Base-by-base conservation (phyloP, 2,888 invertebrate genomes). In the Chrysolina oricalcia region DNA sequence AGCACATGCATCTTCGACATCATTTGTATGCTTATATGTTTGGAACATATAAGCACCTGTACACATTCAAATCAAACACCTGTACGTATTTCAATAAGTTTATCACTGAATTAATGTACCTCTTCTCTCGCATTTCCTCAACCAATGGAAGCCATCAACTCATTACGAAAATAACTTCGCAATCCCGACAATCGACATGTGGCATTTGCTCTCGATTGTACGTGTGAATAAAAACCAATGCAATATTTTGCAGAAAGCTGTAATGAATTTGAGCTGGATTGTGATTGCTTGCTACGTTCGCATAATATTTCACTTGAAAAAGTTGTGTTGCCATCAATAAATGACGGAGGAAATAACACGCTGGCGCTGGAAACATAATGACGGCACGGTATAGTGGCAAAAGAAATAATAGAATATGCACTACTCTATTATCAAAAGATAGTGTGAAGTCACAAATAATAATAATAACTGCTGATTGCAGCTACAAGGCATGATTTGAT, bases 171-270 rank as follows among this genome's bases (percentile, higher is more conserved):
- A 53, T 21, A 53, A 53, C 11, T 19, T 19, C 13, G 11, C 23
- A 53, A 53, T 53, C 19, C 53, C 19, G 19, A 21, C 15, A 19
- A 53, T 53, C 21, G 53, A 53, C 53, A 53, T 53, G 21, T 53
- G 53, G 53, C 53, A 53, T 53, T 53, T 53, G 53, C 19, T 53
- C 21, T 53, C 53, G 21, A 53, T 53, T 21, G 53, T 19, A 53
- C 19, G 3, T 15, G 43, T 21, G 53, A 53, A 53, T 21, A 19
- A 53, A 21, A 53, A 21, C 5, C 21, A 13, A 53, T 4, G 19
- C 21, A 53, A 19, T 21, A 19, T 53, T 53, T 53, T 53, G 21
- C 53, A 21, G 53, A 53, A 53, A 21, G 53, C 53, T 53, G 11
- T 53, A 19, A 53, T 53, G 53, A 53, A 21, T 53, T 53, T 6